These are phyloP conservation scores for Dromococcyx pavoninus DNA, from an alignment of 2,797 vertebrate species.

Conservation along the genomic window DNA sequence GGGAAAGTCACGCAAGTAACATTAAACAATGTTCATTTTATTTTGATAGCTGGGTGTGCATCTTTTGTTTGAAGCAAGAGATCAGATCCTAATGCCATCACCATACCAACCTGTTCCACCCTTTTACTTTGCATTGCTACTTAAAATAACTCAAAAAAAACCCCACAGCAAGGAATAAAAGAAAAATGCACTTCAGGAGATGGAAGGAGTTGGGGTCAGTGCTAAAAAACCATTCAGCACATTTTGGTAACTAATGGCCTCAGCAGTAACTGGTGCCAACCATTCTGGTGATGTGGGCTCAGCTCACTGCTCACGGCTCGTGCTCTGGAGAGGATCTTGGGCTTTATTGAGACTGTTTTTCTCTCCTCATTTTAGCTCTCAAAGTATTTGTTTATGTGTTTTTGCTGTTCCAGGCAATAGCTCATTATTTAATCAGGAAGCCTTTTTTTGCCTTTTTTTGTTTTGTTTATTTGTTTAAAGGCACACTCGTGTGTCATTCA, in stretches of 20 bases:
- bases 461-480: slow-evolving; percentile 15
- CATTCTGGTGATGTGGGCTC: background rate
- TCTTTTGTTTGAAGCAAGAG: slow-evolving; percentile 31
- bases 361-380: background rate
- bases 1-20: background rate
- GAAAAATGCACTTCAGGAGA: background rate
- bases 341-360: background rate
- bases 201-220: background rate
- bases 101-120: background rate
- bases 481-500: background rate
- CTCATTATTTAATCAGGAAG: slow-evolving; percentile 47
- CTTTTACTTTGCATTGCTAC: background rate
- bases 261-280: background rate
- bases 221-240: background rate
- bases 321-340: background rate
- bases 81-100: background rate
- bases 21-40: slow-evolving; percentile 34
- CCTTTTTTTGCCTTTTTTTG: background rate
- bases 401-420: slow-evolving; percentile 34
- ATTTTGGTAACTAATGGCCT: background rate
- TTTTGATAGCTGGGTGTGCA: slow-evolving; percentile 27
- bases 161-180: no score
- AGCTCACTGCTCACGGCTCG: background rate
- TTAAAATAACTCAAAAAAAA: background rate
- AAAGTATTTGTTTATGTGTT: background rate